Base-by-base conservation (phyloP, 1,140 invertebrate genomes). In the Magallana ariakensis region DNA sequence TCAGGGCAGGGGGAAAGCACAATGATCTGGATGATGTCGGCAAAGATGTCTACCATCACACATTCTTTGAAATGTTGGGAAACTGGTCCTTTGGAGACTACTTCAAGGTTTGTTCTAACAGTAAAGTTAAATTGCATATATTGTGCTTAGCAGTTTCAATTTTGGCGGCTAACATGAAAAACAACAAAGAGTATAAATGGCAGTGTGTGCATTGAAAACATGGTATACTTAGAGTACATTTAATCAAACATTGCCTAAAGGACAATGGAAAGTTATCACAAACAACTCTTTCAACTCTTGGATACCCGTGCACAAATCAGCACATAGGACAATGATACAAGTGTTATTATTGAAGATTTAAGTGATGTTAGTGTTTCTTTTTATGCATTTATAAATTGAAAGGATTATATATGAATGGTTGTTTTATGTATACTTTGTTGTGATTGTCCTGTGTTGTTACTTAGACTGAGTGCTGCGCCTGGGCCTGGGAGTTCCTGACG, bases 41-140 rank as follows among this genome's bases (percentile, higher is more conserved):
- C 46, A 99, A 99, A 96, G 99, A 99, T 96, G 98, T 99, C 1
- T 99, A 99, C 93, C 99, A 99, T 96, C 99, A 99, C 93, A 99
- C 99, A 1, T 99, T 99, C 95, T 99, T 99, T 96, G 99, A 99
- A 96, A 99, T 99, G 99, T 96, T 99, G 95, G 99, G 99, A 26
- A 99, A 99, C 94, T 99, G 99, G 99, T 99, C 99, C 8, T 99
- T 99, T 96, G 99, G 99, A 55, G 99, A 99, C 95, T 99, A 99
- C 95, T 99, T 99, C 95, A 99, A 99, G 95, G 97, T 97, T 19
- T 55, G 46, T 54, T 11, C 11, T 6, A 55, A 54, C 7, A 46
- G 33, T 46, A 5, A 46, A 46, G 33, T 46, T 46, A 46, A 46
- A 46, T 46, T 46, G 33, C 33, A 46, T 46, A 46, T 46, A 46